Percentiles rank a stretch among this genome's conserved stretches.
Conservation (phyloP, 2,113 vertebrate genomes). For the Saccopteryx bilineata region DNA sequence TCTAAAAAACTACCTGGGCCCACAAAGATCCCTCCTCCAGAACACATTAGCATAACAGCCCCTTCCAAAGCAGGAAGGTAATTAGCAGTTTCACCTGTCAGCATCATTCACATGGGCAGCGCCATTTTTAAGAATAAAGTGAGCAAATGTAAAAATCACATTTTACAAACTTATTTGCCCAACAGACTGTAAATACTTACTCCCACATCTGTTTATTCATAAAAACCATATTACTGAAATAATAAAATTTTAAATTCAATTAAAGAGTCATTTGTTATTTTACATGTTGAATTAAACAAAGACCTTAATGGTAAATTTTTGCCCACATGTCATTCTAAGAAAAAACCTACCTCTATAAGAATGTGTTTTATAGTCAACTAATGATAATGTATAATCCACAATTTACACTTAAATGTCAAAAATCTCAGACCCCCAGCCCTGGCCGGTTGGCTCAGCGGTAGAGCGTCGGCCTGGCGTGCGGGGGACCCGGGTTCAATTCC, state of each 20-base stretch:
- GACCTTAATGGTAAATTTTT: not conserved
- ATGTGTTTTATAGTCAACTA: not conserved
- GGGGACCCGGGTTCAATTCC: no score
- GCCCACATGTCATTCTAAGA: not conserved
- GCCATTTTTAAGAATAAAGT: no score
- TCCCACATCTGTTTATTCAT: not conserved
- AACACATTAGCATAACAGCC: no score
- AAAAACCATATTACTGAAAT: not conserved
- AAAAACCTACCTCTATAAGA: not conserved
- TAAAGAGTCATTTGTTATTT: not conserved
- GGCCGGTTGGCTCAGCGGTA: no score
- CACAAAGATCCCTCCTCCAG: no score
- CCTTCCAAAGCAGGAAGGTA: no score
- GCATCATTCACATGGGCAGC: no score
- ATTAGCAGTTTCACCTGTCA: no score
- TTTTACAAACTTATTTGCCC: no score
- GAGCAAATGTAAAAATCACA: no score
- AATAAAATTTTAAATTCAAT: not conserved
- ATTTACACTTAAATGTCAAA: not conserved
- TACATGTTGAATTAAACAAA: not conserved
- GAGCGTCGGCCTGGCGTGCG: no score
- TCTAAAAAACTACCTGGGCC: no score
- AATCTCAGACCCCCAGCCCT: not conserved
- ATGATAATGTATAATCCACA: not conserved
- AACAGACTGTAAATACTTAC: not conserved